Conservation (phyloP, 2,113 vertebrate genomes). For the Steatornis caripensis region DNA sequence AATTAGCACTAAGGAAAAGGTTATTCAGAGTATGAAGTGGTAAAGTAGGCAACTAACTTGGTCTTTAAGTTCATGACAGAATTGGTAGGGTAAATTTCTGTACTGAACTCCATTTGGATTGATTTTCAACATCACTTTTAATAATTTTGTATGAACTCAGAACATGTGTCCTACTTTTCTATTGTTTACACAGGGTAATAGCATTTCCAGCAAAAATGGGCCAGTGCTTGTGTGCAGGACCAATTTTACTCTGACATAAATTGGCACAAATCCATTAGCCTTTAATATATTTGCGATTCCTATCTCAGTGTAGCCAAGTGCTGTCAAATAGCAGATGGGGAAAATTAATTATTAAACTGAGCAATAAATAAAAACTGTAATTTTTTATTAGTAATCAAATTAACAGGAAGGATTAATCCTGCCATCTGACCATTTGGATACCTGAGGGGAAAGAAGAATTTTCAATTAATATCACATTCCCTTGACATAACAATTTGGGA, state of each 20-base stretch:
- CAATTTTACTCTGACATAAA: neutral
- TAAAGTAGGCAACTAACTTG: neutral
- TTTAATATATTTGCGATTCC: neutral
- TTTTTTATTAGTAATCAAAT: constrained; percentile 25
- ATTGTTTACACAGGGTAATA: neutral
- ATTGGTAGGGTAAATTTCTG: neutral
- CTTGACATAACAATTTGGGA: neutral
- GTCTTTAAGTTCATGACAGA: neutral
- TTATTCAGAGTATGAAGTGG: neutral
- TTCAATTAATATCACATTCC: constrained; percentile 20
- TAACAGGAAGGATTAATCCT: constrained; percentile 4
- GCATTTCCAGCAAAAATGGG: neutral
- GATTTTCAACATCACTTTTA: neutral
- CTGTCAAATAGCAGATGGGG: neutral
- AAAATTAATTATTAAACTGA: constrained; percentile 33
- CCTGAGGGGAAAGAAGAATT: neutral
- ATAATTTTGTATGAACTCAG: neutral
- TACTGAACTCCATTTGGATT: neutral
- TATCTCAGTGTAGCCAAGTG: neutral
- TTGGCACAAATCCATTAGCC: neutral
- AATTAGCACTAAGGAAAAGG: neutral
- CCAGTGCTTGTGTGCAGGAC: neutral
- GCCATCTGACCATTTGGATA: neutral
- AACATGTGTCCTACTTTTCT: neutral
- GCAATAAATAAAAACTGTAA: constrained; percentile 18